Conservation (phyloP, 2,797 vertebrate species). For the Sebastes taczanowskii region DNA sequence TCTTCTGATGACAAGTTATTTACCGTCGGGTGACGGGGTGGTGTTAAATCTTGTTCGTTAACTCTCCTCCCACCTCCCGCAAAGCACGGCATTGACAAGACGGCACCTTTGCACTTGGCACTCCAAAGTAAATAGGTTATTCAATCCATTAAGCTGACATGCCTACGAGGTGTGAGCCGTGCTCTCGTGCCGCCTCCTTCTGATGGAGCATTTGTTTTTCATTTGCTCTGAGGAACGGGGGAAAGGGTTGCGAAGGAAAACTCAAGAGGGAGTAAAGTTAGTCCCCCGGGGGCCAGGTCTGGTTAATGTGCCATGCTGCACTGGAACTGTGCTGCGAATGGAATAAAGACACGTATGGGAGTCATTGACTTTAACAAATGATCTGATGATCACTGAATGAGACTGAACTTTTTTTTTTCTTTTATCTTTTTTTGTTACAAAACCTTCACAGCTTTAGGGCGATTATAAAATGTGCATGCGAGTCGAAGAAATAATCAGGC, state of each 20-base stretch:
- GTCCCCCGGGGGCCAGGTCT: conserved; percentile 78
- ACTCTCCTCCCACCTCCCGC: conserved; percentile 36
- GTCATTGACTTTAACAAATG: conserved; percentile 80
- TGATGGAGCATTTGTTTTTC: conserved; percentile 88
- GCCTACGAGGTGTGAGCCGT: conserved; percentile 78
- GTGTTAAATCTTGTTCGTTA: conserved; percentile 55
- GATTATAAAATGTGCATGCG: conserved; percentile 25
- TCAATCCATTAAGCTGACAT: conserved; percentile 81
- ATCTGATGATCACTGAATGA: conserved; percentile 77
- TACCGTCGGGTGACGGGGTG: conserved; percentile 31
- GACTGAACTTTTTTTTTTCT: conserved; percentile 53
- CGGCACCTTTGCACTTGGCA: conserved; percentile 55
- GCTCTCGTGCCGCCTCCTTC: conserved; percentile 75
- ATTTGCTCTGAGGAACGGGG: conserved; percentile 74
- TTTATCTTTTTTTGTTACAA: conserved; percentile 53
- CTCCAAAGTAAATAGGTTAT: conserved; percentile 79
- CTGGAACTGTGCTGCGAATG: conserved; percentile 78
- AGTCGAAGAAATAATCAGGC: conserved; percentile 20
- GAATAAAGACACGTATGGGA: conserved; percentile 83
- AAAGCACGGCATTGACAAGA: conserved; percentile 53
- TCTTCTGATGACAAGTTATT: conserved; percentile 61
- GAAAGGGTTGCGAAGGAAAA: conserved; percentile 57
- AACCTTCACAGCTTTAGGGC: conserved; percentile 63
- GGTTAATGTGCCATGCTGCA: conserved; percentile 86
- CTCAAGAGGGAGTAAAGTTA: conserved; percentile 77